Percentiles rank a stretch among this genome's conserved stretches.
Evolutionary conservation across 2,888 invertebrate species (phyloP).

Genomic region (Micropterix aruncella): DNA sequence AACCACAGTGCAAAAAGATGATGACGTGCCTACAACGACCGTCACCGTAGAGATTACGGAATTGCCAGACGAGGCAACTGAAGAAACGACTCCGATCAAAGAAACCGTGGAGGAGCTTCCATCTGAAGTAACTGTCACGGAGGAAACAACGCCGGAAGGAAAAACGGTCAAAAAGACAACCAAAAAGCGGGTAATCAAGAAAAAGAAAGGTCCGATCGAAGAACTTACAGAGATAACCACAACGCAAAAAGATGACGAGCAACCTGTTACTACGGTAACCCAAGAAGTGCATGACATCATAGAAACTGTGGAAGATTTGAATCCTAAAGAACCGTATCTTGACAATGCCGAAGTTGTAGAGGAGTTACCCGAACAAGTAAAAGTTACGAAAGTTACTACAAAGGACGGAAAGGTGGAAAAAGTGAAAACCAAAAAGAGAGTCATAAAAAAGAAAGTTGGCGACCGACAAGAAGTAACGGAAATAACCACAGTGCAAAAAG

Average conservation of each 20-base stretch:
- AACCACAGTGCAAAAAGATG: constrained; percentile 22
- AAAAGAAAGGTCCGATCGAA: constrained; percentile 17
- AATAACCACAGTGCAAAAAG: constrained; percentile 20
- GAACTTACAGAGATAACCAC: constrained; percentile 33
- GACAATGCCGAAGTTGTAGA: constrained; percentile 9
- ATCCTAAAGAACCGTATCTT: constrained; percentile 12
- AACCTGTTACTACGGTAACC: constrained; percentile 22
- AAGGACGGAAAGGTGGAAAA: constrained; percentile 22
- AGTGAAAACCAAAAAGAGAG: constrained; percentile 18
- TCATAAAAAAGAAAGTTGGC: constrained; percentile 21
- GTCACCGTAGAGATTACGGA: constrained; percentile 14
- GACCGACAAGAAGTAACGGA: constrained; percentile 23
- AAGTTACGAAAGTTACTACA: constrained; percentile 21
- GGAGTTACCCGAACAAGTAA: constrained; percentile 18
- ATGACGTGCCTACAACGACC: constrained; percentile 24
- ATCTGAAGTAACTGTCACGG: constrained; percentile 9
- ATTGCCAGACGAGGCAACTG: constrained; percentile 8
- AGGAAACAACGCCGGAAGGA: constrained; percentile 15
- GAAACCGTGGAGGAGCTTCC: constrained; percentile 11
- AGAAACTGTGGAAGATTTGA: constrained; percentile 13
- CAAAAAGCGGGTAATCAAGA: constrained; percentile 21
- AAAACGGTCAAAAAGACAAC: constrained; percentile 16
- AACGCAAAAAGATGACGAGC: constrained; percentile 29
- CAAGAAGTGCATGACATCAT: constrained; percentile 19
- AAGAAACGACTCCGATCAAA: constrained; percentile 9